These are phyloP conservation scores for Teleiodes luculella DNA, from an alignment of 2,888 invertebrate genomes.

Conservation along the genomic window DNA sequence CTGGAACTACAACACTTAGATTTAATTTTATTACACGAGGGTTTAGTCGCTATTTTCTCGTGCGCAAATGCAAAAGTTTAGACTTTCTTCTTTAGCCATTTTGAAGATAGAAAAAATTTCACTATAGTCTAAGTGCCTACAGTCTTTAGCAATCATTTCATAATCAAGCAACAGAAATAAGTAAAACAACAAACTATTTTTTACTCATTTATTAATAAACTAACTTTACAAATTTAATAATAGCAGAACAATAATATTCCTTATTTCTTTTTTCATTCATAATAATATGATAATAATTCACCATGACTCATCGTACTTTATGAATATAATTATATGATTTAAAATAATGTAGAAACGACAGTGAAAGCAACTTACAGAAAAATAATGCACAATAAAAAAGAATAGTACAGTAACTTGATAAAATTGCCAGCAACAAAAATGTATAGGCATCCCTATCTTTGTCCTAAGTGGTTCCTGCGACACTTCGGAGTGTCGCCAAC, in stretches of 20 bases:
- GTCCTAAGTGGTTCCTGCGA: constrained; percentile 37
- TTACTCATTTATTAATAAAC: constrained; percentile 79
- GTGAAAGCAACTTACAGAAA: constrained; percentile 76
- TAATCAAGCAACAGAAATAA: constrained; percentile 16
- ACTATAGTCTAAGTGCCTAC: too few relatives aligned
- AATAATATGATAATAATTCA: constrained; percentile 73
- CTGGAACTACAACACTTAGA: too few relatives aligned
- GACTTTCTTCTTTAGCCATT: too few relatives aligned
- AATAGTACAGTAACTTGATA: constrained; percentile 47
- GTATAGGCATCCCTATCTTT: constrained; percentile 48
- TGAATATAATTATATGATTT: constrained; percentile 78
- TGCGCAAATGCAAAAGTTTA: too few relatives aligned
- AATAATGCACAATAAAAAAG: constrained; percentile 73
- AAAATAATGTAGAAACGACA: constrained; percentile 76
- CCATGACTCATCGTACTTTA: constrained; percentile 75
- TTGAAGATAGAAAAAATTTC: too few relatives aligned
- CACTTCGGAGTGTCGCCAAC: constrained; percentile 31
- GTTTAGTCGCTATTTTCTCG: too few relatives aligned
- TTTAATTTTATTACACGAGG: too few relatives aligned
- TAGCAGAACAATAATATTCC: constrained; percentile 80
- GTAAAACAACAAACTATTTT: constrained; percentile 59
- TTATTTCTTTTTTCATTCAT: constrained; percentile 77
- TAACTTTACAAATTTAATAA: constrained; percentile 80
- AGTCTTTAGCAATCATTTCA: too few relatives aligned
- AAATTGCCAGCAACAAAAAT: constrained; percentile 59